Base-by-base conservation (phyloP, 2,113 vertebrate species). In the Rhinopomastus cyanomelas region DNA sequence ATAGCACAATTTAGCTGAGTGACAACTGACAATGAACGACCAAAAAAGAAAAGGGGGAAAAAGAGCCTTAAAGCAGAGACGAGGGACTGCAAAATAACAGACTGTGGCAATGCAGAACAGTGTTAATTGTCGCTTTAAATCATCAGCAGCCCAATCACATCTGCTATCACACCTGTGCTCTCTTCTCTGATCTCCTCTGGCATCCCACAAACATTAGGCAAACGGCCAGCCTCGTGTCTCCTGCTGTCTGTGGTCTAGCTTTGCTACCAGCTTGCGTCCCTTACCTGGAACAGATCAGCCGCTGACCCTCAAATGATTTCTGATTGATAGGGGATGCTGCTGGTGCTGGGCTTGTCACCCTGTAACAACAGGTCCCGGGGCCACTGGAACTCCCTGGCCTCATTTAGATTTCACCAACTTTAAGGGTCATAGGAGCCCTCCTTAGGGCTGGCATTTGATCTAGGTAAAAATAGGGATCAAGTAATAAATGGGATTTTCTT, bases 91-190 rank as follows among this genome's bases (percentile, higher is more conserved):
- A 78, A 82, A 85, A 80, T 59, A 81, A 68, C 25, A 48, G 60
- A 61, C 48, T 77, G 90, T 92, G 73, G 86, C 87, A 94, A 84
- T 12, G 36, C 48, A 62, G 56, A 91, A 77, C 85, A 73, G 96
- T 71, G 88, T 85, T 89, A 95, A 90, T 82, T 93, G 80, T 86
- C 37, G 12, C 73, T 94, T 91, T 69, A 92, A 87, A 91, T 85
- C 89, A 86, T n/a, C 84, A 85, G 76, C 91, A 92, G 86, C 61
- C 55, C 61, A 65, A 60, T 60, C 62, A 65, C 92, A 95, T 92
- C 96, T 96, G 94, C 85, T 89, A 87, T 93, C 93, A 94, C 91
- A 97, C 89, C 95, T 97, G 96, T 87, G 91, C 51, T 90, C 88
- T 53, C 64, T 60, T 87, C 79, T 86, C 72, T 87, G 89, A 72